Percentiles rank a stretch among this genome's conserved stretches.
Conservation (phyloP, 1,140 invertebrate species). For the Tigriopus japonicus region DNA sequence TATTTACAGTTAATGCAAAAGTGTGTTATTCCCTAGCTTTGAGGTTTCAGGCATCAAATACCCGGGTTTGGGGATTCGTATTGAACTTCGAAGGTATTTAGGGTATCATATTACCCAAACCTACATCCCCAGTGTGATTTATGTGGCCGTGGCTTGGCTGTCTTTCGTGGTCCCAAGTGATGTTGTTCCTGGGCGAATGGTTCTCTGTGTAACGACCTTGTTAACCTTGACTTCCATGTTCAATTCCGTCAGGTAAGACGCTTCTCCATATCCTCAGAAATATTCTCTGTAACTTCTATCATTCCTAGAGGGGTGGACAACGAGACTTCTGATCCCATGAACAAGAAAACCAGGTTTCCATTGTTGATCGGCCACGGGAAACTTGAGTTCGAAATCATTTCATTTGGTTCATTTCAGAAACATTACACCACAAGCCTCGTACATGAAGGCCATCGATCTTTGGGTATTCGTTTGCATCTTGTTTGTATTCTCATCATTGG, state of each 20-base stretch:
- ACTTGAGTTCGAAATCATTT: not conserved
- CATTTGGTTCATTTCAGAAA: constrained; percentile 4
- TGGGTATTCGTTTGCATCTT: constrained; percentile 49
- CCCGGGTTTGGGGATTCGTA: constrained; percentile 14
- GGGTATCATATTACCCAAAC: constrained; percentile 18
- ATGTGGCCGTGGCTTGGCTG: constrained; percentile 18
- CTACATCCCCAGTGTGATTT: constrained; percentile 17
- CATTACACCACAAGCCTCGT: constrained; percentile 27
- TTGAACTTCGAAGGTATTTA: constrained; percentile 15
- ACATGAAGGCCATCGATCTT: constrained; percentile 46
- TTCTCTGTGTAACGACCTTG: constrained; percentile 19
- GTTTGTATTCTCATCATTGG: constrained; percentile 47
- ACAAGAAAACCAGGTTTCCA: not conserved
- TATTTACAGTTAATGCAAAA: too few species aligned
- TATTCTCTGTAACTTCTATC: not conserved
- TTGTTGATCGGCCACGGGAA: not conserved
- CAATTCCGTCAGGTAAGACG: constrained; percentile 19
- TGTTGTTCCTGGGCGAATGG: constrained; percentile 18
- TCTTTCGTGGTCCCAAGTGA: constrained; percentile 18
- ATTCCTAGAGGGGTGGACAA: not conserved
- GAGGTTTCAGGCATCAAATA: constrained; percentile 1
- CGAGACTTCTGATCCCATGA: not conserved
- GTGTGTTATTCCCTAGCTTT: too few species aligned
- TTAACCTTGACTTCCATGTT: constrained; percentile 20
- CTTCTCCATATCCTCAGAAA: not conserved